Evolutionary conservation across 1,140 invertebrate species (phyloP).

Genomic region (Drosophila kepulauana): DNA sequence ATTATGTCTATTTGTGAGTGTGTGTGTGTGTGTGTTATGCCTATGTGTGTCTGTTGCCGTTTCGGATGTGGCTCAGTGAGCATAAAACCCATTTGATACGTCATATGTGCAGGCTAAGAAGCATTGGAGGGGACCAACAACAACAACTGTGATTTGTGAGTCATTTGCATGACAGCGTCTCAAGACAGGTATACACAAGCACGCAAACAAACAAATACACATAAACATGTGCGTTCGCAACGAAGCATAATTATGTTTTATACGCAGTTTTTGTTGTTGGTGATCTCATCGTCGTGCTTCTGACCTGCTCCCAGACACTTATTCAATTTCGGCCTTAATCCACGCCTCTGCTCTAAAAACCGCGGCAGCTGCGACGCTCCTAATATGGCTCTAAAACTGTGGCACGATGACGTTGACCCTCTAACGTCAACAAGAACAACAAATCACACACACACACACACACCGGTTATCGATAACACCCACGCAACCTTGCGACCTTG

Average conservation of each 20-base stretch:
- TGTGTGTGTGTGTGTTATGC: conserved; percentile 21
- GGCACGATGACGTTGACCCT: conserved; percentile 71
- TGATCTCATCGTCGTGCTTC: conserved; percentile 46
- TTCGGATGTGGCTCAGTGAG: conserved; percentile 63
- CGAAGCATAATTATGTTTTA: conserved; percentile 39
- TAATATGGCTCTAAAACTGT: conserved; percentile 62
- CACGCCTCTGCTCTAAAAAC: conserved; percentile 60
- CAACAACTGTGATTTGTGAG: conserved; percentile 27
- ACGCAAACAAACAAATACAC: not conserved
- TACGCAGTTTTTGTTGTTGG: conserved; percentile 38
- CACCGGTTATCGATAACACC: conserved; percentile 51
- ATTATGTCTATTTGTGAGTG: not conserved
- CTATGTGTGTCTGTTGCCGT: conserved; percentile 57
- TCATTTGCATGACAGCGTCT: conserved; percentile 43
- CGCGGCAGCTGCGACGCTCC: conserved; percentile 64
- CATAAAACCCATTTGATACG: conserved; percentile 70
- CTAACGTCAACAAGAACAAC: conserved; percentile 31
- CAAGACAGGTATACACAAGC: conserved; percentile 18
- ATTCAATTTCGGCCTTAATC: conserved; percentile 66
- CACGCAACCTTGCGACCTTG: conserved; percentile 41
- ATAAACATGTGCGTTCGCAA: not conserved
- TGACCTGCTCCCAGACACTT: conserved; percentile 32
- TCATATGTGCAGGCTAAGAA: conserved; percentile 69
- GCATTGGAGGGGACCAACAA: conserved; percentile 28
- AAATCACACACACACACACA: not conserved